Conservation (phyloP, 2,113 vertebrate species). For the Eurystomus gularis region DNA sequence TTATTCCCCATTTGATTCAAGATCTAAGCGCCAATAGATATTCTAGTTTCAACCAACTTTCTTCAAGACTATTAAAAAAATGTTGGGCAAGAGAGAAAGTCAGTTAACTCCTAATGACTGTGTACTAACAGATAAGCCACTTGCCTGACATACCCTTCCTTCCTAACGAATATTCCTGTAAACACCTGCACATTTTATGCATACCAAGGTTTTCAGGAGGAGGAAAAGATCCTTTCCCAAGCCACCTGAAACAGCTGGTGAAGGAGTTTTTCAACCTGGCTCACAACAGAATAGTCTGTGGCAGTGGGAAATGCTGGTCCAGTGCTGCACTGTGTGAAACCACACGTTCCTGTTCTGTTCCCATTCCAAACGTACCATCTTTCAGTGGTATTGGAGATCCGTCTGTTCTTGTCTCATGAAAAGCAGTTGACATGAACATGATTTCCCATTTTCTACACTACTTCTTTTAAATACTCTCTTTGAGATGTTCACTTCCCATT, state of each 20-base stretch:
- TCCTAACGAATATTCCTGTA: neutral
- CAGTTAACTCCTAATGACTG: neutral
- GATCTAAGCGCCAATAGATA: neutral
- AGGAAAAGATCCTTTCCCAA: neutral
- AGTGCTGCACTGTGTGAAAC: neutral
- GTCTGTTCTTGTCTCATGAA: neutral
- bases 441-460: neutral
- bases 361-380: neutral
- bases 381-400: neutral
- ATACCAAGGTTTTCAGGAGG: neutral
- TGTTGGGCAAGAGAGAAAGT: neutral
- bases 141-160: neutral
- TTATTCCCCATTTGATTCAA: neutral
- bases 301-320: neutral
- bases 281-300: neutral
- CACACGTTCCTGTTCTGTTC: neutral
- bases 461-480: neutral
- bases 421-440: neutral
- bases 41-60: neutral
- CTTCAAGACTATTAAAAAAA: neutral
- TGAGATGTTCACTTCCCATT: neutral
- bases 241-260: neutral
- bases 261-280: neutral
- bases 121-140: neutral
- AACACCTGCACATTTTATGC: neutral